These are phyloP conservation scores for Psylliodes chrysocephalus DNA, from an alignment of 2,888 invertebrate genomes.

Conservation along the genomic window DNA sequence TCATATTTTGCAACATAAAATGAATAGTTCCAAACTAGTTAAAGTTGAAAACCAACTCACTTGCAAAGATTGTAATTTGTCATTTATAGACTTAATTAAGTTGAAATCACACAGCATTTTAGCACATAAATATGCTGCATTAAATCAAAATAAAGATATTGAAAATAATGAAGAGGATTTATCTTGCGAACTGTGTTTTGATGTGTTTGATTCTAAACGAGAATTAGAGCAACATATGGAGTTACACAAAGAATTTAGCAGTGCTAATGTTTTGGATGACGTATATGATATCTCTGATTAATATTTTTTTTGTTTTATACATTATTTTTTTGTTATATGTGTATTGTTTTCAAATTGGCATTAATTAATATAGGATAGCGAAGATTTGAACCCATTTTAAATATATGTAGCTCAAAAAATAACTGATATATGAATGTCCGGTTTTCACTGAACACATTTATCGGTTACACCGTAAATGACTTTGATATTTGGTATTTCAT, in stretches of 20 bases:
- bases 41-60: constrained; percentile 5
- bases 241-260: constrained; percentile 43
- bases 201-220: constrained; percentile 40
- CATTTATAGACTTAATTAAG: constrained; percentile 27
- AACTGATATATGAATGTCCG: too few relatives aligned
- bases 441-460: too few relatives aligned
- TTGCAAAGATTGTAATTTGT: constrained; percentile 23
- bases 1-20: constrained; percentile 37
- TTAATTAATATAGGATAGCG: too few relatives aligned
- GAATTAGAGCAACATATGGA: constrained; percentile 47
- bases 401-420: too few relatives aligned
- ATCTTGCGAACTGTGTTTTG: constrained; percentile 46
- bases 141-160: constrained; percentile 1
- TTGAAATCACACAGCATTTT: constrained; percentile 30
- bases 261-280: too few relatives aligned
- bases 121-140: constrained; percentile 14
- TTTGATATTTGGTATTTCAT: too few relatives aligned
- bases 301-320: too few relatives aligned
- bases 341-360: too few relatives aligned
- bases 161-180: constrained; percentile 20
- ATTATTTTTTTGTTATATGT: too few relatives aligned
- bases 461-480: too few relatives aligned
- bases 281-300: too few relatives aligned
- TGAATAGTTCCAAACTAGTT: constrained; percentile 20
- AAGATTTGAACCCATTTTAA: too few relatives aligned